Evolutionary conservation across 1,140 invertebrate genomes (phyloP), one percentile per base, ranked within the genome.

Genomic region (Saccostrea cuccullata): DNA sequence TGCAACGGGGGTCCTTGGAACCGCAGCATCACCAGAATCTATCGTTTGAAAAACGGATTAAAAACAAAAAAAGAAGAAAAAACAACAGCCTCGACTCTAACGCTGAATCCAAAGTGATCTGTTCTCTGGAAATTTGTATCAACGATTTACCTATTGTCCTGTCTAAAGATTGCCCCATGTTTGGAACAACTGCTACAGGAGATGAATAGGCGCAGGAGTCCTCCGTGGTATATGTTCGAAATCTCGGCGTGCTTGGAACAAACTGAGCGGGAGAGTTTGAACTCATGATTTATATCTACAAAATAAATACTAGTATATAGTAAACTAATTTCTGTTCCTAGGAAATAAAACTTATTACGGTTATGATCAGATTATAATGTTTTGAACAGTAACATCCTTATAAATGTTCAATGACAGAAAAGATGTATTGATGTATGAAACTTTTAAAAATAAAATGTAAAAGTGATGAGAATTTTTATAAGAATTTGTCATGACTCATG

Each of bases 221-320:
- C 4, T 30, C 70, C 23, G 26, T 77, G 13, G 23, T 77, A 30
- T 36, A 77, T 9, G 9, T 8, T 77, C 70, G 13, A 20, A 77
- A 77, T 17, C 26, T 77, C 1, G 70, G 70, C 12, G 70, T 77
- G 26, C 70, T 77, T 36, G 70, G 70, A 77, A 77, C 70, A 77
- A 77, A 77, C 70, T 77, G 70, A 15, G 70, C 70, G 11, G 70
- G 70, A 2, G 70, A 77, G 26, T 77, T 77, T 77, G 70, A 30
- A 40, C 30, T 77, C 70, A 77, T 77, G 15, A 17, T 64, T 20
- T n/a, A 64, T 64, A 20, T 64, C 15, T 64, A 5, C 17, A 64
- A 20, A 5, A n/a, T 6, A 20, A 20, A 64, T 36, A 1, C 30
- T 36, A 36, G 17, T 20, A 64, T 17, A 1, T 60, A 60, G 20